Base-by-base conservation (phyloP, 2,888 invertebrate species). In the Alitta virens region DNA sequence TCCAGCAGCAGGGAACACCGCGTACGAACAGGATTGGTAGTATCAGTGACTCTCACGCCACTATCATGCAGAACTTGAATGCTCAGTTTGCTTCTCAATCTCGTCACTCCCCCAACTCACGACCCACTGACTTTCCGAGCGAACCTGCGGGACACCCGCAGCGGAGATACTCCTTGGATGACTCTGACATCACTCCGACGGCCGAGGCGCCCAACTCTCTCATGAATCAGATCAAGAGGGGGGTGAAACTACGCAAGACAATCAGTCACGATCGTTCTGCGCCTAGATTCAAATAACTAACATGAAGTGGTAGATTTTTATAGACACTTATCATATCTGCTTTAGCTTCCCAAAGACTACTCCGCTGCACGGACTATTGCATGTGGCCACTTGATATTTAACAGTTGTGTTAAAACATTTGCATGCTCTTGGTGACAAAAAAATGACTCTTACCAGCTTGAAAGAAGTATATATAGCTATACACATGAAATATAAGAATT, bases 181-280 rank as follows among this genome's bases (percentile, higher is more conserved):
- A 5, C 23, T 52, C 52, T 26, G 60, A 60, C 21, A 23, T 43
- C 43, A 60, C 60, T 14, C 53, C 60, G 18, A 53, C 60, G 18
- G 54, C 60, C 14, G 60, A 54, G 16, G 46, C 42, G 1, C 53
- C 60, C 18, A 38, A 26, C 27, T 49, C 23, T 27, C 40, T 60
- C 16, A 42, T 54, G 43, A 52, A 16, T 18, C 60, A 60, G 43
- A 60, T 60, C n/a, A 54, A 60, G n/a, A 51, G 54, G 5, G 60
- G 60, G 7, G 60, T 60, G 12, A 27, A 27, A 14, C 54, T 60
- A 2, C 21, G 54, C 18, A 51, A 38, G 40, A 27, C 54, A 12
- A 53, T 23, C 12, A 38, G 49, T 25, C 52, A 60, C 27, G 60
- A 60, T 43, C 53, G 60, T 5, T 60, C 60, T n/a, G 60, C 60